A percentile compares a stretch with the other conserved stretches of the same genome.
phyloP scores from a whole-genome alignment of 2,113 vertebrate species.

The Chionomys nivalis region DNA sequence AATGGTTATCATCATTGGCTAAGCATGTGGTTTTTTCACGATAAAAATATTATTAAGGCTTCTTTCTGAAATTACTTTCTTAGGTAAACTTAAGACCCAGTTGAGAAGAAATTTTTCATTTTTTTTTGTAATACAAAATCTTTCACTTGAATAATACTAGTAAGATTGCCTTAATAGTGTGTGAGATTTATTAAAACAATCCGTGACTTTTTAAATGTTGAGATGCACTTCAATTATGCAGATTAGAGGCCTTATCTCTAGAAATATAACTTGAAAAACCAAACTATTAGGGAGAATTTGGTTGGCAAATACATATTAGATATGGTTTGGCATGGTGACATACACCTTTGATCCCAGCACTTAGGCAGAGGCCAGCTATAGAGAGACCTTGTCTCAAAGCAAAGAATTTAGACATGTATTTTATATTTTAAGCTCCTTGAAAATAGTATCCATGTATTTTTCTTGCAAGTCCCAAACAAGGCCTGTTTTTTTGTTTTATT shows the following conservation, averaged over 20 bases:
- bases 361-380: background rate
- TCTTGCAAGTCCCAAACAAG: conserved; percentile 49
- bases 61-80: conserved; percentile 57
- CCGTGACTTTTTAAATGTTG: conserved; percentile 34
- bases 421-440: conserved; percentile 55
- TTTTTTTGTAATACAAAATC: conserved; percentile 41
- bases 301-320: conserved; percentile 46
- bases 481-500: background rate
- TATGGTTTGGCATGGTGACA: background rate
- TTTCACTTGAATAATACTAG: conserved; percentile 21
- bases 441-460: conserved; percentile 39
- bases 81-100: conserved; percentile 47
- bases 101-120: background rate
- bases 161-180: conserved; percentile 23
- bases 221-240: conserved; percentile 9
- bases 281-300: conserved; percentile 36
- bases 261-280: conserved; percentile 53
- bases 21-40: conserved; percentile 2
- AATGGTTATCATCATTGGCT: background rate
- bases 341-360: background rate
- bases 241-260: conserved; percentile 22
- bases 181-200: conserved; percentile 38
- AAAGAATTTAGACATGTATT: background rate
- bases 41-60: conserved; percentile 41
- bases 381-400: background rate